A percentile compares a stretch with the other conserved stretches of the same genome.
phyloP scores from a whole-genome alignment of 1,140 invertebrate species.

The Lordiphosa clarofinis region DNA sequence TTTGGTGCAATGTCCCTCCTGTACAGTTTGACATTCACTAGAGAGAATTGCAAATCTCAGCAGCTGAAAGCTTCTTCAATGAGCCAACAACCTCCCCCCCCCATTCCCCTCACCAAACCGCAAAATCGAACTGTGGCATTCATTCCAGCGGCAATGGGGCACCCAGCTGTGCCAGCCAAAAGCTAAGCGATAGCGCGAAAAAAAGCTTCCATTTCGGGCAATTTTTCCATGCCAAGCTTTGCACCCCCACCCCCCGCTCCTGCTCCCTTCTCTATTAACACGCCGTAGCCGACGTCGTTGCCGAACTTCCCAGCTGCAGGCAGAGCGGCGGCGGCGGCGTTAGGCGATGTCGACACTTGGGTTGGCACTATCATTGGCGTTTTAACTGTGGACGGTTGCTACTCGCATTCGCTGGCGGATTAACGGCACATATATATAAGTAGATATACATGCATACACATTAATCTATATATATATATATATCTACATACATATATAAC shows the following conservation, averaged over 20 bases:
- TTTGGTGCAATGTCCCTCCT: background rate
- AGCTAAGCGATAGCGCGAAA: conserved; percentile 6
- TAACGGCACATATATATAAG: conserved; percentile 64
- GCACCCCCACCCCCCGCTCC: background rate
- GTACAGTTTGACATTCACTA: conserved; percentile 28
- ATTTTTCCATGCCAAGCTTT: conserved; percentile 12
- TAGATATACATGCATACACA: conserved; percentile 37
- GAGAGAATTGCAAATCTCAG: conserved; percentile 33
- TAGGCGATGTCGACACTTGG: conserved; percentile 22
- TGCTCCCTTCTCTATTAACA: background rate
- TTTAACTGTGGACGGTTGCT: conserved; percentile 80
- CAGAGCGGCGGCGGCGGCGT: conserved; percentile 23
- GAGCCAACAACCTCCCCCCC: background rate
- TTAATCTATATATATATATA: conserved; percentile 39
- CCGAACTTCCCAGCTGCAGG: conserved; percentile 25
- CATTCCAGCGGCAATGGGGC: conserved; percentile 10
- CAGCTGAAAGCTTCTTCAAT: conserved; percentile 39
- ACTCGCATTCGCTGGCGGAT: conserved; percentile 73
- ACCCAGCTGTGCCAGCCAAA: conserved; percentile 1
- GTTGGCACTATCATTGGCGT: conserved; percentile 78
- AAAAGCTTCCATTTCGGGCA: conserved; percentile 2
- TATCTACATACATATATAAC: conserved; percentile 30
- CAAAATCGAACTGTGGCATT: background rate
- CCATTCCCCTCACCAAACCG: too few relatives aligned
- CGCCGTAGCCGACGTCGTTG: background rate